Conservation (phyloP, 2,888 invertebrate genomes). For the Silvanus unidentatus region DNA sequence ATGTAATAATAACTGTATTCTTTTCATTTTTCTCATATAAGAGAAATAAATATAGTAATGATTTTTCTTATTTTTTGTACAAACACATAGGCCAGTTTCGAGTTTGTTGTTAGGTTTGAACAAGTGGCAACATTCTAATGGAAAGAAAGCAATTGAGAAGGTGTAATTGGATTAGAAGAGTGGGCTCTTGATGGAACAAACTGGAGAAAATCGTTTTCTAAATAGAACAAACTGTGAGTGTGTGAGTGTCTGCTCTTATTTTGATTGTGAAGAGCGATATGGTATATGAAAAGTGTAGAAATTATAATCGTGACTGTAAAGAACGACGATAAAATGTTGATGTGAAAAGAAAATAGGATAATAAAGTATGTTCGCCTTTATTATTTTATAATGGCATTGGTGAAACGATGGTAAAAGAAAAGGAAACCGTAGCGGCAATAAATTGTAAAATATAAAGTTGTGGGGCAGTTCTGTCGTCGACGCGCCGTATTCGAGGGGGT, state of each 20-base stretch:
- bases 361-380: too few relatives aligned
- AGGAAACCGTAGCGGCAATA: conserved; percentile 29
- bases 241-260: neutral
- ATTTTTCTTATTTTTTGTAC: too few relatives aligned
- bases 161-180: conserved; percentile 17
- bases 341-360: too few relatives aligned
- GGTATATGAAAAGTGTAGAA: neutral
- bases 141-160: conserved; percentile 23
- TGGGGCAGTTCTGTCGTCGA: conserved; percentile 29
- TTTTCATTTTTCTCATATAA: too few relatives aligned
- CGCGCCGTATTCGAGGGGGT: too few relatives aligned
- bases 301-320: conserved; percentile 15
- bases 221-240: conserved; percentile 8
- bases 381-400: conserved; percentile 23
- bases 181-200: conserved; percentile 13
- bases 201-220: too few relatives aligned
- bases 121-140: conserved; percentile 16
- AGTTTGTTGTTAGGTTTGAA: too few relatives aligned
- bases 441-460: conserved; percentile 40
- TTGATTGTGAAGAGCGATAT: too few relatives aligned
- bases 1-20: too few relatives aligned
- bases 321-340: too few relatives aligned
- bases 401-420: conserved; percentile 26
- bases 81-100: too few relatives aligned
- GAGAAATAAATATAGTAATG: too few relatives aligned